Conservation (phyloP, 64 coral and sea anemone genomes). For the Platygyra sinensis region DNA sequence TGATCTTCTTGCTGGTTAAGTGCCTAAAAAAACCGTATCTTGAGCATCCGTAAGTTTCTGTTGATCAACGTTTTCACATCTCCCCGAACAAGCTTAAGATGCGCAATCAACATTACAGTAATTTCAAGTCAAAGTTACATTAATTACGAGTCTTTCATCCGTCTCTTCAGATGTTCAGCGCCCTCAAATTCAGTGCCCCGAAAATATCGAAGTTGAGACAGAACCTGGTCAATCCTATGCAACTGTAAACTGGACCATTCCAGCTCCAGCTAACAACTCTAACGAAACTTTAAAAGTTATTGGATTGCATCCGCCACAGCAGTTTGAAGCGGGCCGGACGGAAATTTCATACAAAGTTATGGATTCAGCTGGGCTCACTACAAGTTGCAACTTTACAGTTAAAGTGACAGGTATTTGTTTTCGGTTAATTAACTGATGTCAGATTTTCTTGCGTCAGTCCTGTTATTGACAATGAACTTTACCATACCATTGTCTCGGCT, state of each 20-base stretch:
- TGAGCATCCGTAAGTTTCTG: too few species aligned
- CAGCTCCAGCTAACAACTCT: conserved; percentile 49
- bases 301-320: conserved; percentile 38
- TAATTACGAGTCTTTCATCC: not conserved
- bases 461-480: too few species aligned
- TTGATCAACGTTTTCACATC: too few species aligned
- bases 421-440: too few species aligned
- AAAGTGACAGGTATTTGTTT: conserved; percentile 31
- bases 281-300: not conserved
- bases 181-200: conserved; percentile 46
- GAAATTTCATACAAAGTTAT: conserved; percentile 7
- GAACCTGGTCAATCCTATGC: conserved; percentile 40
- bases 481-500: too few species aligned
- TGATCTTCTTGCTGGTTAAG: too few species aligned
- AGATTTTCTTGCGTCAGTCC: too few species aligned
- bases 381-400: conserved; percentile 45
- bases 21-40: too few species aligned
- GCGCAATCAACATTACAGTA: not conserved
- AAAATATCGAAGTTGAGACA: conserved; percentile 15
- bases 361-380: conserved; percentile 45
- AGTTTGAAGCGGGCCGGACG: conserved; percentile 41
- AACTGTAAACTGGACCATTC: conserved; percentile 55
- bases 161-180: not conserved
- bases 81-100: not conserved
- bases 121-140: not conserved